phyloP scores from a whole-genome alignment of 2,888 invertebrate genomes.

The Neoaliturus tenellus region DNA sequence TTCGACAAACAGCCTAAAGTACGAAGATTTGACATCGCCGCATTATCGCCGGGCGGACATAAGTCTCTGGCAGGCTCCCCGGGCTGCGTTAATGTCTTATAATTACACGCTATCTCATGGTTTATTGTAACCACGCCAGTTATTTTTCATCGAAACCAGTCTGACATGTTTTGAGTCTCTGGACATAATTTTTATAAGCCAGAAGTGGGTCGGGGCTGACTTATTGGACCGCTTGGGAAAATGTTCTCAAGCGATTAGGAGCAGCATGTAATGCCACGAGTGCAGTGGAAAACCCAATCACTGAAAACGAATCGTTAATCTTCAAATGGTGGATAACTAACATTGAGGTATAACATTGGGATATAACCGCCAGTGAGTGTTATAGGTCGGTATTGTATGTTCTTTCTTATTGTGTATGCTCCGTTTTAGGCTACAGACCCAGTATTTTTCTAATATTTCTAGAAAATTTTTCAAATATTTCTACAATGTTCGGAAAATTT shows the following conservation, averaged over 20 bases:
- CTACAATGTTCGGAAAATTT: too few species aligned
- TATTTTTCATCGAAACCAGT: constrained; percentile 31
- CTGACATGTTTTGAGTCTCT: constrained; percentile 30
- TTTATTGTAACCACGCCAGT: constrained; percentile 25
- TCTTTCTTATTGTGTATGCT: too few species aligned
- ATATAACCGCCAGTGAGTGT: too few species aligned
- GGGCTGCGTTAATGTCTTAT: not conserved
- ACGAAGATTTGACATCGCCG: not conserved
- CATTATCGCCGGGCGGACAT: not conserved
- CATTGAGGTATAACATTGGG: too few species aligned
- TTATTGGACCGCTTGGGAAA: constrained; percentile 30
- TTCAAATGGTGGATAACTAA: too few species aligned
- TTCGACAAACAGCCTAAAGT: not conserved
- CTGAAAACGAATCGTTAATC: too few species aligned
- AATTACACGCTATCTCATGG: constrained; percentile 30
- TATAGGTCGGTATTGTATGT: too few species aligned
- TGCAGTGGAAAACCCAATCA: too few species aligned
- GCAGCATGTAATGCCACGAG: not conserved
- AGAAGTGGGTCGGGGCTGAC: not conserved
- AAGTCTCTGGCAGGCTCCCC: not conserved
- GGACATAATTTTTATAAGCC: constrained; percentile 10
- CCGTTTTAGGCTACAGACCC: too few species aligned
- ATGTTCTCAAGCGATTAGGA: not conserved
- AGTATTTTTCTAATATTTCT: too few species aligned
- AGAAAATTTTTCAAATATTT: too few species aligned